Evolutionary conservation across 2,888 invertebrate genomes (phyloP).

Genomic region (Silvanus unidentatus): DNA sequence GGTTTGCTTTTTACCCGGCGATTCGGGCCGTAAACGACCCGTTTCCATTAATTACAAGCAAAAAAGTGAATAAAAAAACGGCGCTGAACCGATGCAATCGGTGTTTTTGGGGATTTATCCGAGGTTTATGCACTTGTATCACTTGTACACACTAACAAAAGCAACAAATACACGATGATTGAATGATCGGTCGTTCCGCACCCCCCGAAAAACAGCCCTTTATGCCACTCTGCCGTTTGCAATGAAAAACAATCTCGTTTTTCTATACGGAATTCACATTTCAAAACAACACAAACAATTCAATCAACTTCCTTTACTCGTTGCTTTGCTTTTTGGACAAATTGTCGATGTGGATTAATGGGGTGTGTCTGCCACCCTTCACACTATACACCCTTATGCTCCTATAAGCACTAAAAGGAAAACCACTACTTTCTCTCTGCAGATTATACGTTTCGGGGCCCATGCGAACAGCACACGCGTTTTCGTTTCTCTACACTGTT

Average conservation of each 20-base stretch:
- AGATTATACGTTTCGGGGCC: constrained; percentile 19
- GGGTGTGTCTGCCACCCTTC: constrained; percentile 35
- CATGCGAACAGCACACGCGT: constrained; percentile 22
- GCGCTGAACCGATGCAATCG: constrained; percentile 7
- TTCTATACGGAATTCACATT: no score
- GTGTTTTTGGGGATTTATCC: constrained; percentile 20
- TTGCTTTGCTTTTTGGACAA: not conserved
- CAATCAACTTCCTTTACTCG: no score
- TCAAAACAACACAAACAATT: constrained; percentile 2
- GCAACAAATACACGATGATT: constrained; percentile 16
- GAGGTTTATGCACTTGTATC: constrained; percentile 20
- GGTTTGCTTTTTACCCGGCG: constrained; percentile 40
- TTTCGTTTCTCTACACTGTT: constrained; percentile 20
- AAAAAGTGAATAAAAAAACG: constrained; percentile 5
- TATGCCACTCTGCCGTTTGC: no score
- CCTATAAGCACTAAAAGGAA: constrained; percentile 15
- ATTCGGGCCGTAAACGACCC: constrained; percentile 51
- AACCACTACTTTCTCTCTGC: constrained; percentile 26
- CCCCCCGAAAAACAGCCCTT: no score
- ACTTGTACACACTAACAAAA: constrained; percentile 18
- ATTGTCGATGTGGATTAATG: constrained; percentile 17
- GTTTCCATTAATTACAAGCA: constrained; percentile 47
- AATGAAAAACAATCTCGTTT: no score
- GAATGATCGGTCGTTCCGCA: constrained; percentile 9
- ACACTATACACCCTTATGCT: constrained; percentile 23